Percentiles rank a stretch among this genome's conserved stretches.
Conservation (phyloP, 2,113 vertebrate genomes). For the Gymnobelideus leadbeateri region DNA sequence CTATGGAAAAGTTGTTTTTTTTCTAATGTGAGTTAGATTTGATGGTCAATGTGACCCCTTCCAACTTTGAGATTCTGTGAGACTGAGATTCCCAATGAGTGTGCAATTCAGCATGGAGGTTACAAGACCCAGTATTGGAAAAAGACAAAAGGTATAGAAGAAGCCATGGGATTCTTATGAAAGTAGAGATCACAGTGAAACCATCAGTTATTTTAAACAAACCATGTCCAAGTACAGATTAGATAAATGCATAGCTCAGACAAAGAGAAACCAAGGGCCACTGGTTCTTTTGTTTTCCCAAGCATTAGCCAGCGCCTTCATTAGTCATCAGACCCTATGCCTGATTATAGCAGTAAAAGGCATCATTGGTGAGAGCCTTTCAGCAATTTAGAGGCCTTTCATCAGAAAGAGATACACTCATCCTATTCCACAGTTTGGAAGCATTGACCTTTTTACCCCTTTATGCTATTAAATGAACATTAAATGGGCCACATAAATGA, state of each 20-base stretch:
- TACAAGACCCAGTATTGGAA: not conserved
- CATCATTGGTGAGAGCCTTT: not conserved
- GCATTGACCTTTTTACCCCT: not conserved
- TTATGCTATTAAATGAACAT: not conserved
- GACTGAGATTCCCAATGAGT: not conserved
- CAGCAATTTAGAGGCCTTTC: not conserved
- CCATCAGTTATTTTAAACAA: not conserved
- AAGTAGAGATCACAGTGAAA: conserved; percentile 5
- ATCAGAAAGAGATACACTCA: not conserved
- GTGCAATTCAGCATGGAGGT: not conserved
- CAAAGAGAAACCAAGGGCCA: not conserved
- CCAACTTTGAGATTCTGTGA: not conserved
- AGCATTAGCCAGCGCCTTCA: not conserved
- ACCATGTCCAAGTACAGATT: not conserved
- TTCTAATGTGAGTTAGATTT: not conserved
- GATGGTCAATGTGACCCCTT: not conserved
- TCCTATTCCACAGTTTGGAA: not conserved
- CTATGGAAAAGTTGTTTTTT: not conserved
- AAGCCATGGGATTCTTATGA: not conserved
- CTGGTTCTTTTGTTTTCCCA: not conserved
- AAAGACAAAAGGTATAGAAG: not conserved
- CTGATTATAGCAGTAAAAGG: not conserved
- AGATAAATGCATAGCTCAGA: not conserved
- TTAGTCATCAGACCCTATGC: not conserved
- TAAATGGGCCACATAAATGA: not conserved